A percentile compares a stretch with the other conserved stretches of the same genome.
Evolutionary conservation across 37 sponge, comb jelly and placozoan genomes (phyloP).

Genomic region (Hexactinellida sp.): DNA sequence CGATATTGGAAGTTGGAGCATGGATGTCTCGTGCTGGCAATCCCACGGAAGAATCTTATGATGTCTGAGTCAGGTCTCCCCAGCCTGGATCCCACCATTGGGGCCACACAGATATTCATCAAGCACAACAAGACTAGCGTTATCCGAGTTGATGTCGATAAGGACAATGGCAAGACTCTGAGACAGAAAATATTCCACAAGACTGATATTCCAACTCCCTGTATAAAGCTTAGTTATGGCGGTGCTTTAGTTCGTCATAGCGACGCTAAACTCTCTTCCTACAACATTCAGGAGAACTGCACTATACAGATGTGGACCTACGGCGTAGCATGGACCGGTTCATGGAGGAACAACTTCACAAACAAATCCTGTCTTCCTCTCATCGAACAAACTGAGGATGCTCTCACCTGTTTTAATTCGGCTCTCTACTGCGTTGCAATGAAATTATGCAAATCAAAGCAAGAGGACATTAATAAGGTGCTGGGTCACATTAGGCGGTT

Average conservation of each 20-base stretch:
- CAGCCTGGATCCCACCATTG: not conserved
- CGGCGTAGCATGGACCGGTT: not conserved
- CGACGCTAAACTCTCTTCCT: not conserved
- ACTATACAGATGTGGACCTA: slow-evolving; percentile 23
- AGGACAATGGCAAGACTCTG: slow-evolving; percentile 19
- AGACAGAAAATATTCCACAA: slow-evolving; percentile 17
- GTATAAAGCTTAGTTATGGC: not conserved
- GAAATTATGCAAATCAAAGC: not conserved
- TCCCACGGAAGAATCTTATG: not conserved
- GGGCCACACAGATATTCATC: slow-evolving; percentile 24
- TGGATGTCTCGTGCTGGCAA: slow-evolving; percentile 19
- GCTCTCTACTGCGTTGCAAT: not conserved
- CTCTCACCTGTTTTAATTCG: slow-evolving; percentile 21
- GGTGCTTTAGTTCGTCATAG: not conserved
- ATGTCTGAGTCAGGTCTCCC: slow-evolving; percentile 9
- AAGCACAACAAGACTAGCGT: not conserved
- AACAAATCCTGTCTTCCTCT: not conserved
- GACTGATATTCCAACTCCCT: slow-evolving; percentile 9
- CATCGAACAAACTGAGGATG: slow-evolving; percentile 12
- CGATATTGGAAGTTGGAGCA: slow-evolving; percentile 18
- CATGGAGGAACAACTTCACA: not conserved
- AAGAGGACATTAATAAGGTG: not conserved
- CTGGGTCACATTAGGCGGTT: slow-evolving; percentile 3
- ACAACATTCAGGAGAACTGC: slow-evolving; percentile 16
- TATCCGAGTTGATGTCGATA: not conserved